These are phyloP conservation scores for Chondrosia reniformis DNA, from an alignment of 37 sponge, comb jelly and placozoan genomes.

Conservation along the genomic window DNA sequence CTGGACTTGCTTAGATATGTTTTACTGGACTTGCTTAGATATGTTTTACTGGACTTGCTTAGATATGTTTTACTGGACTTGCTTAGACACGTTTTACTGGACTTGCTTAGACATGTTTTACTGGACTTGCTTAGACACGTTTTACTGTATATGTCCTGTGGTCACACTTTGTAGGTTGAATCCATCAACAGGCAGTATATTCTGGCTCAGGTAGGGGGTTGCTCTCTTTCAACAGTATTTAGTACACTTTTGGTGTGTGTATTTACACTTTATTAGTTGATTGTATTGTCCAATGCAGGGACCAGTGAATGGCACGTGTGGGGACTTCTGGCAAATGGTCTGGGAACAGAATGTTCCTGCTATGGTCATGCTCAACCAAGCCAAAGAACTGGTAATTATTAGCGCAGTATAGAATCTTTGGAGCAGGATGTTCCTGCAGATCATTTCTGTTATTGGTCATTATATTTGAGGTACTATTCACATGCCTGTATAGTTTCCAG, in stretches of 20 bases:
- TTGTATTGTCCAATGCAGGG: slow-evolving; percentile 48
- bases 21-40: no score
- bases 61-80: no score
- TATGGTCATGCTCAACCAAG: slow-evolving; percentile 85
- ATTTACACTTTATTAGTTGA: background rate
- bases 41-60: no score
- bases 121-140: no score
- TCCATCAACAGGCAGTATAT: slow-evolving; percentile 59
- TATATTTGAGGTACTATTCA: no score
- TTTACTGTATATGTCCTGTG: no score
- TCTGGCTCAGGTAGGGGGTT: slow-evolving; percentile 58
- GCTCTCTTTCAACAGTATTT: background rate
- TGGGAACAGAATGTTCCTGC: slow-evolving; percentile 84
- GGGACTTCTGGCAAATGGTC: slow-evolving; percentile 91
- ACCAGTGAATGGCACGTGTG: slow-evolving; percentile 65
- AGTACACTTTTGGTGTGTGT: background rate
- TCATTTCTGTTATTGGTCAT: no score
- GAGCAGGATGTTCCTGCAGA: no score
- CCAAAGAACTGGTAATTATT: slow-evolving; percentile 51
- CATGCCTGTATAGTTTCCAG: no score
- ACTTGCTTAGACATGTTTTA: no score
- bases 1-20: no score
- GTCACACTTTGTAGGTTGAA: slow-evolving; percentile 37
- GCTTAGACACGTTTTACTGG: no score
- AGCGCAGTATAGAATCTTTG: background rate